Evolutionary conservation across 1,140 invertebrate species (phyloP), one percentile per base, ranked within the genome.

Genomic region (Brachionus calyciflorus): DNA sequence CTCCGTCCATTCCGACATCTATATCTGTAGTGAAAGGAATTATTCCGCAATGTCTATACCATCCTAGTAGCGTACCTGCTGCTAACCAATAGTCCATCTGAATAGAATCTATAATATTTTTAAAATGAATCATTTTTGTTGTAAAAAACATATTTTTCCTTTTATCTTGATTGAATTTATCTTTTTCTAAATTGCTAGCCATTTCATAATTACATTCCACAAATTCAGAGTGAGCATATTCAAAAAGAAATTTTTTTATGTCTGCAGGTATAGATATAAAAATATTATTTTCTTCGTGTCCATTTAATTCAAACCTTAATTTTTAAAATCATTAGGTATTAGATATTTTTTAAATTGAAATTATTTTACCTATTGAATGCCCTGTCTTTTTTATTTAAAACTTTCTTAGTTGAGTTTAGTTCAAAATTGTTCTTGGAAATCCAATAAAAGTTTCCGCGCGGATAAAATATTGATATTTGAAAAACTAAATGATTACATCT

Each of bases 41-140:
- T 2, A 65, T 19, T 14, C 40, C 40, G 21, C 60, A 65, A 37
- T 65, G 28, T 41, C 60, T 40, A 19, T 65, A 65, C 60, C 60
- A 65, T 4, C 60, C 60, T 4, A 65, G 26, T 28, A 55, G 33
- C 4, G 53, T 55, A 2, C 53, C 53, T 3, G 53, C 24, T 3
- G 17, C 33, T 14, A 55, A 21, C 53, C 53, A 55, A 17, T 55
- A 55, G 3, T 28, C 3, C 33, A 28, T 55, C 21, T 14, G 28
- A n/a, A 28, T 55, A 12, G 53, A 30, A n/a, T 55, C 53, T 12
- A 55, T 14, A 14, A 55, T 28, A 55, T 55, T 28, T 55, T 12
- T 55, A 10, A 55, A 24, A 55, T 55, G 33, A 10, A 24, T 28
- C 14, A 55, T 28, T 28, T 28, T 30, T 14, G 53, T 28, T 28